phyloP scores from a whole-genome alignment of 1,140 invertebrate genomes.

The Sinonovacula constricta region DNA sequence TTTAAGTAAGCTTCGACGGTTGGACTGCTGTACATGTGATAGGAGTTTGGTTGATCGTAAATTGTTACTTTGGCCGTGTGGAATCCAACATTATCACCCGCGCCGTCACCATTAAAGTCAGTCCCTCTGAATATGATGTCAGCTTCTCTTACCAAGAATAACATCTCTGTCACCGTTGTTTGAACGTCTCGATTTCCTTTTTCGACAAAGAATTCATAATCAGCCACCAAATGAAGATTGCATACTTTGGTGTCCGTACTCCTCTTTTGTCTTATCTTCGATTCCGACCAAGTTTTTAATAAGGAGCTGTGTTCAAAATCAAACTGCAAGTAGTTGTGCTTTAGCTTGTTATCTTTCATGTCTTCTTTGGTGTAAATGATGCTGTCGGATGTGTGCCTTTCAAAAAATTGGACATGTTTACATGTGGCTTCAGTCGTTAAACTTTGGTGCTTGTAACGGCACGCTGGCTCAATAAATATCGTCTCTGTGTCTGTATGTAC shows the following conservation, averaged over 20 bases:
- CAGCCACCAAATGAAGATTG: constrained; percentile 63
- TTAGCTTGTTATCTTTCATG: background rate
- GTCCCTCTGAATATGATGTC: constrained; percentile 68
- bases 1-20: constrained; percentile 61
- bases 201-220: constrained; percentile 62
- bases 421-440: background rate
- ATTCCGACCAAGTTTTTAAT: too few relatives aligned
- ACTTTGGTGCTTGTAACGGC: background rate
- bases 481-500: background rate
- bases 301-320: too few relatives aligned
- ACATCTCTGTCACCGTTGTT: constrained; percentile 62
- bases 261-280: constrained; percentile 32
- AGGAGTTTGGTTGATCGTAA: constrained; percentile 35
- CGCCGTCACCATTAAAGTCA: constrained; percentile 69
- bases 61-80: constrained; percentile 64
- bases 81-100: constrained; percentile 72
- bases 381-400: background rate
- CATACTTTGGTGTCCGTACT: constrained; percentile 47
- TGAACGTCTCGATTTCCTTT: constrained; percentile 53
- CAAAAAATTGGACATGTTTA: background rate
- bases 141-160: constrained; percentile 58
- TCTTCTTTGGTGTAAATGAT: background rate
- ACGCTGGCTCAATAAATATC: constrained; percentile 20
- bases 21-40: constrained; percentile 50
- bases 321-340: too few relatives aligned